These are phyloP conservation scores for Felis catus DNA, from an alignment of 2,113 vertebrate species.

Conservation along the genomic window DNA sequence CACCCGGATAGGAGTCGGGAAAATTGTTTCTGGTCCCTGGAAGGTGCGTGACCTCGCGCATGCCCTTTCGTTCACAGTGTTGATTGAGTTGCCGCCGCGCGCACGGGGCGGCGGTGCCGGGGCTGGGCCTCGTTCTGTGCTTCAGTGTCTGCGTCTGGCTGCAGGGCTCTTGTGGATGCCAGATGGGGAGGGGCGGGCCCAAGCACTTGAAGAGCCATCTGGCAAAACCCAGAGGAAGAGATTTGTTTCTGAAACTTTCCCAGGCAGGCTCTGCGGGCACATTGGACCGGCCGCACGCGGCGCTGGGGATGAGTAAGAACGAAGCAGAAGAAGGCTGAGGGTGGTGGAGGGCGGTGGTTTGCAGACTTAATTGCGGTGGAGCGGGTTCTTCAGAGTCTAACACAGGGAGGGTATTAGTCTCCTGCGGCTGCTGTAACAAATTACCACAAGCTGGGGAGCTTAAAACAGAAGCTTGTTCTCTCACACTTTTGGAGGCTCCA, in stretches of 20 bases:
- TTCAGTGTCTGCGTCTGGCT: background rate
- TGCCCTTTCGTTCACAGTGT: background rate
- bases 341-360: background rate
- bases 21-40: background rate
- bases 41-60: background rate
- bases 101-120: background rate
- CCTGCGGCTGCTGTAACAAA: background rate
- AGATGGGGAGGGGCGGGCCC: background rate
- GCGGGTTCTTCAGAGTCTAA: background rate
- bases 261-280: background rate
- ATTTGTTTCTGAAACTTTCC: background rate
- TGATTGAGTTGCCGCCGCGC: background rate
- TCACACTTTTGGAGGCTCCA: background rate
- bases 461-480: background rate
- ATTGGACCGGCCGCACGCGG: background rate
- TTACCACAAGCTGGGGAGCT: background rate
- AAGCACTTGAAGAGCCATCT: background rate
- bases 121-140: background rate
- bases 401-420: accelerated
- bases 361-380: background rate
- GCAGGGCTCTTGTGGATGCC: background rate
- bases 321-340: background rate
- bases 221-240: background rate
- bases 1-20: background rate
- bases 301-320: background rate